phyloP scores from a whole-genome alignment of 1,140 invertebrate genomes.

The Heliconius melpomene region DNA sequence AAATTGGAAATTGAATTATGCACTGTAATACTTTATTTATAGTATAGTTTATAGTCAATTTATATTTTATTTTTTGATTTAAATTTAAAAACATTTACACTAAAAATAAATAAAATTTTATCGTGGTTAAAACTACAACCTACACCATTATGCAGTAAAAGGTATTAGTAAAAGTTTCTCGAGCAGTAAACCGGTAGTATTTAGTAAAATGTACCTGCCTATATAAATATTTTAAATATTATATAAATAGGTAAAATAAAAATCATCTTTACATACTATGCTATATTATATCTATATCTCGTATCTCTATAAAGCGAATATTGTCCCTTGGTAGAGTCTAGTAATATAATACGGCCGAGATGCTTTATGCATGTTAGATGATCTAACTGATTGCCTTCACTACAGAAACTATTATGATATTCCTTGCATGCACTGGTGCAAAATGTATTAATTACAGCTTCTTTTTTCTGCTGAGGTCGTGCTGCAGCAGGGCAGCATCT shows the following conservation, averaged over 20 bases:
- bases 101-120: no score
- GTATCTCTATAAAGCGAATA: background rate
- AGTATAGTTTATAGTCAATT: no score
- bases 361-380: constrained; percentile 19
- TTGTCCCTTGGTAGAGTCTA: constrained; percentile 1
- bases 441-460: background rate
- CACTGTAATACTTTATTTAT: background rate
- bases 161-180: no score
- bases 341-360: background rate
- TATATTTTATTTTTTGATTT: no score
- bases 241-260: background rate
- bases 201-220: no score
- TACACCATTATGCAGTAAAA: background rate
- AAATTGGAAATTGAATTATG: background rate
- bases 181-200: background rate
- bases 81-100: no score
- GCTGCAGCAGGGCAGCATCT: no score
- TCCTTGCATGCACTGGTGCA: background rate
- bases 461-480: background rate
- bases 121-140: no score
- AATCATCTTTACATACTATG: background rate
- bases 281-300: background rate
- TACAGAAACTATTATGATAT: background rate
- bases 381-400: constrained; percentile 5
- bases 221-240: background rate